Percentiles rank a stretch among this genome's conserved stretches.
Evolutionary conservation across 2,888 invertebrate species (phyloP).

Genomic region (Drosophila austrosaltans): DNA sequence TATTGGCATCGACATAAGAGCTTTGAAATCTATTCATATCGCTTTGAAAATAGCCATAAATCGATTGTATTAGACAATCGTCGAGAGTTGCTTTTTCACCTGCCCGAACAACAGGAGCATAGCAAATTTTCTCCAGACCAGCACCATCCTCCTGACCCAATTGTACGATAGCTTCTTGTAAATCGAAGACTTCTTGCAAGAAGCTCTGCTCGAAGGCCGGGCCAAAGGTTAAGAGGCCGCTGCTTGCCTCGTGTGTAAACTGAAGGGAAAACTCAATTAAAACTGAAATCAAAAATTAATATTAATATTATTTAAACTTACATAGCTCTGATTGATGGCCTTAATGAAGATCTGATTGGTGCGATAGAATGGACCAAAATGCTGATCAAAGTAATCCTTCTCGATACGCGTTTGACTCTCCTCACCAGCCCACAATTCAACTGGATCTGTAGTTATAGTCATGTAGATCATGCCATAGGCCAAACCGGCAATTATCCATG

Average conservation of each 20-base stretch:
- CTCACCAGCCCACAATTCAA: slow-evolving; percentile 96
- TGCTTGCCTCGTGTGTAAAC: slow-evolving; percentile 83
- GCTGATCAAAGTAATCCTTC: slow-evolving; percentile 93
- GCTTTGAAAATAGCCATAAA: slow-evolving; percentile 91
- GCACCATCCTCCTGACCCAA: slow-evolving; percentile 85
- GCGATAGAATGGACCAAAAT: slow-evolving; percentile 95
- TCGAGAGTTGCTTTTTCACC: slow-evolving; percentile 85
- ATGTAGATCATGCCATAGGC: slow-evolving; percentile 88
- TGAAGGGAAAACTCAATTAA: slow-evolving; percentile 39
- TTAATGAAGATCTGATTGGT: slow-evolving; percentile 94
- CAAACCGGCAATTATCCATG: slow-evolving; percentile 86
- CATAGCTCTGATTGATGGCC: slow-evolving; percentile 85
- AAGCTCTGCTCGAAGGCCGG: slow-evolving; percentile 92
- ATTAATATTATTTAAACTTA: slow-evolving; percentile 71
- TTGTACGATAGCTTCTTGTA: slow-evolving; percentile 88
- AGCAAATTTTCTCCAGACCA: slow-evolving; percentile 90
- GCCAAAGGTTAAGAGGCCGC: slow-evolving; percentile 86
- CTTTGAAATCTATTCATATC: slow-evolving; percentile 84
- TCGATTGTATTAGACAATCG: slow-evolving; percentile 92
- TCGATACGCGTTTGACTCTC: slow-evolving; percentile 91
- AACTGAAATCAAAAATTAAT: neutral
- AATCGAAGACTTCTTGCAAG: slow-evolving; percentile 87
- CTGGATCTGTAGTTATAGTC: slow-evolving; percentile 92
- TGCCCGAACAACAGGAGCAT: slow-evolving; percentile 90
- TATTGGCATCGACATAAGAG: slow-evolving; percentile 72